Evolutionary conservation across 2,888 invertebrate species (phyloP).

Genomic region (Tiliacea aurago): DNA sequence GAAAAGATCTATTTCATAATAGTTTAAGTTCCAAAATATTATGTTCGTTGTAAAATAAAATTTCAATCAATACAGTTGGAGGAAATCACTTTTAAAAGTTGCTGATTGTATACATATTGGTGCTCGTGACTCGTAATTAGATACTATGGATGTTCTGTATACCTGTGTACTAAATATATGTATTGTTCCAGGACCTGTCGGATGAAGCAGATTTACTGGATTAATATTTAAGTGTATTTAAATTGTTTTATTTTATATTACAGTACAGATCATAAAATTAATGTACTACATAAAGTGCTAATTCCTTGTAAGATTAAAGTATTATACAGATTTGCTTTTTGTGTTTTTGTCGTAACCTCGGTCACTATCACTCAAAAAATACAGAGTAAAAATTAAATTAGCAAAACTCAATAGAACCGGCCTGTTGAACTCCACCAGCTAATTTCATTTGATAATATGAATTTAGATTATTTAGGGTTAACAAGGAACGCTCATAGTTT

Average conservation of each 20-base stretch:
- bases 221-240: conserved; percentile 78
- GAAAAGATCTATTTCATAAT: too few species aligned
- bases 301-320: conserved; percentile 84
- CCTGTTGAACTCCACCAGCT: background rate
- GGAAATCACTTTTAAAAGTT: too few species aligned
- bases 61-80: too few species aligned
- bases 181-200: conserved; percentile 83
- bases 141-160: background rate
- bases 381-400: background rate
- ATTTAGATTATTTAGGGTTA: too few species aligned
- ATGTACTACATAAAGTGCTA: conserved; percentile 85
- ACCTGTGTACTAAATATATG: conserved; percentile 7
- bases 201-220: conserved; percentile 83
- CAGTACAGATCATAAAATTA: conserved; percentile 71
- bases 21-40: too few species aligned
- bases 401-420: background rate
- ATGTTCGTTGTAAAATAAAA: too few species aligned
- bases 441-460: background rate
- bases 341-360: conserved; percentile 52
- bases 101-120: too few species aligned
- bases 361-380: background rate
- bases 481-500: too few species aligned
- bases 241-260: conserved; percentile 73
- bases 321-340: conserved; percentile 78
- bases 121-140: too few species aligned